Percentiles rank a stretch among this genome's conserved stretches.
Evolutionary conservation across 2,888 invertebrate genomes (phyloP).

Genomic region (Catotricha subobsoleta): DNA sequence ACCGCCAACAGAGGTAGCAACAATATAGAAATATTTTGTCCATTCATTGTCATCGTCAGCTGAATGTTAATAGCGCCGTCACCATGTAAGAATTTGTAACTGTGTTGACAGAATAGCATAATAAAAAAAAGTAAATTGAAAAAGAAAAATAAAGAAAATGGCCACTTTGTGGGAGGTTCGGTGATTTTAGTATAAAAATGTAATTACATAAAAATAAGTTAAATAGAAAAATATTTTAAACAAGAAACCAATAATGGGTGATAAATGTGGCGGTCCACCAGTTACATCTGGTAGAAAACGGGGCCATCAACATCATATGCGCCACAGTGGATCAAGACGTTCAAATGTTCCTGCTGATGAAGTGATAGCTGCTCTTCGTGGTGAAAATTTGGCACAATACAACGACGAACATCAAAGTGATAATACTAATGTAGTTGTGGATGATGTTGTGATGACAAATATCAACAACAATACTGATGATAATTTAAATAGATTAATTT

Average conservation of each 20-base stretch:
- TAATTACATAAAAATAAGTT: slow-evolving; percentile 6
- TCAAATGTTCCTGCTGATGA: slow-evolving; percentile 34
- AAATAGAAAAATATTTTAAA: neutral
- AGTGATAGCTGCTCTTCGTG: slow-evolving; percentile 27
- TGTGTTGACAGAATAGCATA: too few relatives aligned
- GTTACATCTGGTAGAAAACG: slow-evolving; percentile 23
- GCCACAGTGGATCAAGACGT: slow-evolving; percentile 40
- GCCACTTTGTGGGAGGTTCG: neutral
- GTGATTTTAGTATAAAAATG: neutral
- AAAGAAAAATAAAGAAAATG: neutral
- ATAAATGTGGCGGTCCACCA: slow-evolving; percentile 15
- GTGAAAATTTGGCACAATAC: slow-evolving; percentile 8
- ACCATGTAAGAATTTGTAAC: too few relatives aligned
- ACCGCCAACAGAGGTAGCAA: too few relatives aligned
- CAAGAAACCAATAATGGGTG: too few relatives aligned
- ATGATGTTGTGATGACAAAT: neutral
- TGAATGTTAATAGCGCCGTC: too few relatives aligned
- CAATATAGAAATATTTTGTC: too few relatives aligned
- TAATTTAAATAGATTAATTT: neutral
- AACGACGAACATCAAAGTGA: neutral
- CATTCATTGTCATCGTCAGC: too few relatives aligned
- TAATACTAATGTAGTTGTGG: neutral
- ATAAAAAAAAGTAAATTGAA: neutral
- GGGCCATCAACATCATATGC: slow-evolving; percentile 60
- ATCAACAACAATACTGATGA: slow-evolving; percentile 2